A percentile compares a stretch with the other conserved stretches of the same genome.
Conservation (phyloP, 2,113 vertebrate species). For the Pyrgilauda ruficollis region DNA sequence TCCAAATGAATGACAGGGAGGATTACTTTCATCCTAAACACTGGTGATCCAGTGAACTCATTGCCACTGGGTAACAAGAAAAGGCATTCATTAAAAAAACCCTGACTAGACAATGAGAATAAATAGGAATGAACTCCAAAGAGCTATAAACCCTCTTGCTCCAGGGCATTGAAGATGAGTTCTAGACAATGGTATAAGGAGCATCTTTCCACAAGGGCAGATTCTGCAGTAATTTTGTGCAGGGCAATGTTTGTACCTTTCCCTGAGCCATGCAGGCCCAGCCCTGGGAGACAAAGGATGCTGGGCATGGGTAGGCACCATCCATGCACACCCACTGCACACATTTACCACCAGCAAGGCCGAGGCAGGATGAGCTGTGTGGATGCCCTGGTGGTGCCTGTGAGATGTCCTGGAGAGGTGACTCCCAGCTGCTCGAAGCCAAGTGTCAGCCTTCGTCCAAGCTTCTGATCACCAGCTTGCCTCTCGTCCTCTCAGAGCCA, state of each 20-base stretch:
- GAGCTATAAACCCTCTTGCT: not conserved
- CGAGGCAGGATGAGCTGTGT: not conserved
- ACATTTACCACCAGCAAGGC: not conserved
- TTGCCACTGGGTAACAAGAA: not conserved
- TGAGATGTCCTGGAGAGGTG: not conserved
- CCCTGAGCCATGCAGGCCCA: accelerated
- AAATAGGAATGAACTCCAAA: not conserved
- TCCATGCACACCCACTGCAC: not conserved
- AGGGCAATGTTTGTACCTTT: not conserved
- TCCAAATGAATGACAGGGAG: not conserved
- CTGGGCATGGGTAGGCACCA: not conserved
- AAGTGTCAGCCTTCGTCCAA: not conserved
- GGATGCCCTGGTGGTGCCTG: accelerated
- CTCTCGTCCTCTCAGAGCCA: not conserved
- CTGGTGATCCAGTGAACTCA: not conserved
- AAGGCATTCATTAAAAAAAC: not conserved
- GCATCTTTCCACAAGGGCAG: not conserved
- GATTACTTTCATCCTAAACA: not conserved
- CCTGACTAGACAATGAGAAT: not conserved
- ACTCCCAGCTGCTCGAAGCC: not conserved
- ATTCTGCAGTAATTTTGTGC: not conserved
- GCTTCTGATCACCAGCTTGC: not conserved
- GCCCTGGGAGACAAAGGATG: not conserved
- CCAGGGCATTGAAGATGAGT: not conserved
- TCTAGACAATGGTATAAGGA: not conserved